Evolutionary conservation across 2,113 vertebrate genomes (phyloP), one percentile per base, ranked within the genome.

Genomic region (Stegostoma tigrinum): DNA sequence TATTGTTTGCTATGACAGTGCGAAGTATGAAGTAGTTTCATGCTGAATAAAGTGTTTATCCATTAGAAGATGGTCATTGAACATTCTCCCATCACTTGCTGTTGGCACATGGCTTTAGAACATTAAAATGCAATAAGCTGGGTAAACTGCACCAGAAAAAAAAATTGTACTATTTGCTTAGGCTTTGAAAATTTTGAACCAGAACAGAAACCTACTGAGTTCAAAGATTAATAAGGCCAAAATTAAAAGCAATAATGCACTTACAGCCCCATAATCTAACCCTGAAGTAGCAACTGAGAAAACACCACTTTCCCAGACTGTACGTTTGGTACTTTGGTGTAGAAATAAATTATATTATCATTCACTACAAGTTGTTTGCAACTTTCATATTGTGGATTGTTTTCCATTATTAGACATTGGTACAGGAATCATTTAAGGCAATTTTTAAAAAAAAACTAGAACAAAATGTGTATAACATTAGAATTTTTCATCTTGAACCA

Each of bases 61-160:
- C 94, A 95, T 95, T 72, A 95, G 93, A 72, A 70, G 94, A 72
- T 95, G 94, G 94, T 66, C 15, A 70, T 5, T 72, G 68, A 27
- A 95, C 64, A 95, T 95, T 95, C 94, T 95, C 67, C 67, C 94
- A 95, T 75, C 68, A 72, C 67, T 95, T 95, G 94, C 94, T 95
- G 94, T 72, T 24, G 24, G 24, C 94, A 68, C 91, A 94, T 38
- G 72, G 94, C 52, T 75, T 72, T 95, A 27, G 93, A 95, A 61
- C 48, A 72, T 72, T 95, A 45, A 48, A 48, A 27, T 93, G 30
- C n/a, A 38, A 66, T 38, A 38, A 64, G 64, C 34, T 93, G 17
- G 30, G 5, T 61, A 93, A 93, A 93, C 61, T 93, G 89, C 89
- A 67, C 61, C 7, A 38, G 80, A 83, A 93, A 93, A 90, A 90